Percentiles rank a stretch among this genome's conserved stretches.
These are phyloP conservation scores for Tricholauxania praeusta DNA, from an alignment of 2,888 invertebrate genomes.

Conservation along the genomic window DNA sequence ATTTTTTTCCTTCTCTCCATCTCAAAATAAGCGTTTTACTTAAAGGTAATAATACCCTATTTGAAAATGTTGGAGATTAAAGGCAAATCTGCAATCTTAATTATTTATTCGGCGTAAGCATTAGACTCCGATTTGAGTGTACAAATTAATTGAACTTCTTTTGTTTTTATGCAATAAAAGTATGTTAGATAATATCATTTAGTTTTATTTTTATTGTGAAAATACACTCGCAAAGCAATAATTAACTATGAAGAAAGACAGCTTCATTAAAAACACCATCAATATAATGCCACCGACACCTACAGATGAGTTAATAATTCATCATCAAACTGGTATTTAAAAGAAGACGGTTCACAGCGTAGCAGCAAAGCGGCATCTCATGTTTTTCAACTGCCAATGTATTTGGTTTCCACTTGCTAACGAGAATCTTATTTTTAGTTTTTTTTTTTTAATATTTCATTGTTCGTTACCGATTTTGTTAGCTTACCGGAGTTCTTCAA, in stretches of 20 bases:
- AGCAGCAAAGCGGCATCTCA: background rate
- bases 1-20: too few species aligned
- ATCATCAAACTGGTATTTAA: conserved; percentile 46
- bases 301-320: conserved; percentile 66
- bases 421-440: background rate
- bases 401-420: conserved; percentile 14
- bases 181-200: too few species aligned
- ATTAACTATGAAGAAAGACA: conserved; percentile 28
- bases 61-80: too few species aligned
- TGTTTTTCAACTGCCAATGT: background rate
- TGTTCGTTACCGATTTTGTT: conserved; percentile 26
- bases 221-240: background rate
- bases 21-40: too few species aligned
- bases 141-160: too few species aligned
- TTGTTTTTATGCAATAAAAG: too few species aligned
- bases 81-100: too few species aligned
- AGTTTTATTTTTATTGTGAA: too few species aligned
- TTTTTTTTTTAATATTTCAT: background rate
- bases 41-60: too few species aligned
- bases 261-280: conserved; percentile 40
- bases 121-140: too few species aligned
- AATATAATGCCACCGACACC: conserved; percentile 56
- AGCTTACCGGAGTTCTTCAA: conserved; percentile 9
- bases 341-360: conserved; percentile 10
- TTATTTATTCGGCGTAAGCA: too few species aligned